These are phyloP conservation scores for Cataglyphis rosenhaueri DNA, from an alignment of 2,888 invertebrate genomes.

Conservation along the genomic window DNA sequence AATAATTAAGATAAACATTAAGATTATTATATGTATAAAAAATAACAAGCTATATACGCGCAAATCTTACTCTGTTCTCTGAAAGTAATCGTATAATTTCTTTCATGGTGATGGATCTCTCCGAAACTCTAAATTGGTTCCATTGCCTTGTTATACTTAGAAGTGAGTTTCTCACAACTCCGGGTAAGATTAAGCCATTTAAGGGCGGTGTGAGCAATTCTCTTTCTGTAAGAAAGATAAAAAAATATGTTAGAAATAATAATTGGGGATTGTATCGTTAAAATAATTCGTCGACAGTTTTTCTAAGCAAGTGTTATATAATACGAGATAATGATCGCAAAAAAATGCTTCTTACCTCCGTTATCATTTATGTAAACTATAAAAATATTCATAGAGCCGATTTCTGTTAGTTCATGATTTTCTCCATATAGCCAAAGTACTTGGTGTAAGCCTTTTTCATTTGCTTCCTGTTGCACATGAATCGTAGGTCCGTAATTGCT, in stretches of 20 bases:
- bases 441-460: conserved; percentile 94
- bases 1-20: background rate
- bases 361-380: conserved; percentile 94
- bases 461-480: conserved; percentile 92
- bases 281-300: background rate
- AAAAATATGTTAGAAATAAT: background rate
- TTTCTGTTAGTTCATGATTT: conserved; percentile 97
- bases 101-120: conserved; percentile 94
- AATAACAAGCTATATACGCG: background rate
- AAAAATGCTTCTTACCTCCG: conserved; percentile 90
- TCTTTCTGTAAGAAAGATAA: conserved; percentile 88
- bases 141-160: conserved; percentile 92
- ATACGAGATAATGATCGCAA: background rate
- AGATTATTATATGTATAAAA: background rate
- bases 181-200: conserved; percentile 97
- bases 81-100: conserved; percentile 91
- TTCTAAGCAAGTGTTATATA: background rate
- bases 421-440: conserved; percentile 98
- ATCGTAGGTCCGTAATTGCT: conserved; percentile 96
- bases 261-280: background rate
- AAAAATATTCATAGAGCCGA: conserved; percentile 99
- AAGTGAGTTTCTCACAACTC: conserved; percentile 96
- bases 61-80: conserved; percentile 91
- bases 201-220: conserved; percentile 97
- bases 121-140: conserved; percentile 94